Evolutionary conservation across 2,888 invertebrate genomes (phyloP).

Genomic region (Drosophila anomalata): DNA sequence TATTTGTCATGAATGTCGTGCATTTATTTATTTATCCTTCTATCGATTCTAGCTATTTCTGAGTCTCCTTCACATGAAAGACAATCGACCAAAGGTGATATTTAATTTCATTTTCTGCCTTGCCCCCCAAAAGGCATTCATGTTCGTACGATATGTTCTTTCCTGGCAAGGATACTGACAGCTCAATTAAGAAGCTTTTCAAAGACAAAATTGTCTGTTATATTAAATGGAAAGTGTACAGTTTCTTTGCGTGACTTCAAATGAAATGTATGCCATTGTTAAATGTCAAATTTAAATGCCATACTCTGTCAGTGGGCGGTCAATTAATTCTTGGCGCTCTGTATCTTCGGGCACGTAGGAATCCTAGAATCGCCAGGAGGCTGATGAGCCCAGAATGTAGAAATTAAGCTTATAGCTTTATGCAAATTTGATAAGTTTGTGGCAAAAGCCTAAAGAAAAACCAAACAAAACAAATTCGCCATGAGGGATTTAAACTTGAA

Average conservation of each 20-base stretch:
- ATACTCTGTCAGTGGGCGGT: conserved; percentile 22
- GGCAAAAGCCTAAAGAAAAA: background rate
- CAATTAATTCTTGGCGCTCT: conserved; percentile 16
- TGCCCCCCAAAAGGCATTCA: background rate
- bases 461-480: background rate
- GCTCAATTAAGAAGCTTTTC: conserved; percentile 36
- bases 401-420: conserved; percentile 18
- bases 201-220: conserved; percentile 29
- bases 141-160: background rate
- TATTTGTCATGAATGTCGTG: background rate
- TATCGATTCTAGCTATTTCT: conserved; percentile 18
- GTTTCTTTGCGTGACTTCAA: conserved; percentile 24
- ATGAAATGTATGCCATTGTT: conserved; percentile 30
- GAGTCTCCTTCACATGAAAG: background rate
- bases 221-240: conserved; percentile 13
- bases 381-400: conserved; percentile 4
- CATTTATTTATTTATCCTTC: conserved; percentile 5
- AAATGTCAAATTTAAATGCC: conserved; percentile 49
- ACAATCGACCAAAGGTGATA: conserved; percentile 19
- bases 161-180: conserved; percentile 22
- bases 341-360: conserved; percentile 10
- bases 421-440: conserved; percentile 5
- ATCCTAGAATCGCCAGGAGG: conserved; percentile 9
- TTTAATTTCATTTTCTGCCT: conserved; percentile 14
- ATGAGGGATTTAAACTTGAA: background rate